These are phyloP conservation scores for Drosophila tristis DNA, from an alignment of 1,140 invertebrate species.

Conservation along the genomic window DNA sequence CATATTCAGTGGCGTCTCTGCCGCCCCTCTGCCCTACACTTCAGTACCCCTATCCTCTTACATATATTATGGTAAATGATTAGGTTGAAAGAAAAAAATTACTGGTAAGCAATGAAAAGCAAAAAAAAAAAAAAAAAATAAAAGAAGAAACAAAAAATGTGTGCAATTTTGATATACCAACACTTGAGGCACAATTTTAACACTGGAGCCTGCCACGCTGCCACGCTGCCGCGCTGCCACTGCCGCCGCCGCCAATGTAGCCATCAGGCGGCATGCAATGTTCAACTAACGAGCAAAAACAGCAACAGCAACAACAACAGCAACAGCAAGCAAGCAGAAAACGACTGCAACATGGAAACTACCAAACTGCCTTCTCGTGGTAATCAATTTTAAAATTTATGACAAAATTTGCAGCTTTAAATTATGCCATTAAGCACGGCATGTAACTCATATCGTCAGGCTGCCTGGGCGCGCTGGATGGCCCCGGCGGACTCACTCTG, in stretches of 20 bases:
- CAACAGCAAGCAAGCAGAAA: slow-evolving; percentile 28
- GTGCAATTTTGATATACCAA: slow-evolving; percentile 61
- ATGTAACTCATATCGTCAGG: slow-evolving; percentile 84
- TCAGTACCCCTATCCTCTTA: too few relatives aligned
- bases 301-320: slow-evolving; percentile 55
- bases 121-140: too few relatives aligned
- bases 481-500: slow-evolving; percentile 19
- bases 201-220: slow-evolving; percentile 36
- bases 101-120: slow-evolving; percentile 1
- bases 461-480: slow-evolving; percentile 32
- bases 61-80: slow-evolving; percentile 43
- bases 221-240: too few relatives aligned
- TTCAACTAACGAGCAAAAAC: slow-evolving; percentile 79
- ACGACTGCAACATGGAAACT: slow-evolving; percentile 53
- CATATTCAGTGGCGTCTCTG: slow-evolving; percentile 1
- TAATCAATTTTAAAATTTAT: slow-evolving; percentile 84
- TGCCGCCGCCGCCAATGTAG: slow-evolving; percentile 64
- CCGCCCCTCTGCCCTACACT: too few relatives aligned
- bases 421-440: slow-evolving; percentile 84
- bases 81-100: slow-evolving; percentile 39
- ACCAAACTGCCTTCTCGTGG: slow-evolving; percentile 70
- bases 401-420: slow-evolving; percentile 84
- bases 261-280: slow-evolving; percentile 79
- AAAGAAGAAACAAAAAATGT: background rate
- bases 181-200: slow-evolving; percentile 74